Base-by-base conservation (phyloP, 2,113 vertebrate species). In the Ariopsis seemanni region DNA sequence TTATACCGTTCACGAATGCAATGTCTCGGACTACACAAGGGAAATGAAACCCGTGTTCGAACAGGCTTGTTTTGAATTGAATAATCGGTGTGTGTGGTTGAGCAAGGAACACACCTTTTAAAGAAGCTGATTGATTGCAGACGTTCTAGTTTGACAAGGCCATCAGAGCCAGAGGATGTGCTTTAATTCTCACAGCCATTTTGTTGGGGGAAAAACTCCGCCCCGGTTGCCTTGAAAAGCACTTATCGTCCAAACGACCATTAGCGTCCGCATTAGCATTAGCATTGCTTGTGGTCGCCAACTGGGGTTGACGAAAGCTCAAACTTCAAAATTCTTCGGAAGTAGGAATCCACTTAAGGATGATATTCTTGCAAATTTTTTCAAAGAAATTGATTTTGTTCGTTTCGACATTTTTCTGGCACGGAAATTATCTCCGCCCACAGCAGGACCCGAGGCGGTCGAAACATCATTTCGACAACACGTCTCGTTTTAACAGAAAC, bases 101-200 rank as follows among this genome's bases (percentile, higher is more conserved):
- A 57, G 83, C 18, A 11, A 42, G 67, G 17, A 42, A 48, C 1
- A 2, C 6, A 1, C 10, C 27, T 42, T 42, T 74, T 81, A 57
- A 22, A 53, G 77, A 77, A 53, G 75, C 82, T 85, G 89, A 88
- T 75, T 83, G 80, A 83, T 88, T 81, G 82, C 83, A 12, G 83
- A 34, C 30, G 18, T 62, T 74, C 62, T 48, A 65, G 50, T 77
- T 85, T 87, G 90, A 89, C 85, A 89, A 86, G 84, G 82, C 58
- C 85, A 83, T 15, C 86, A 22, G 62, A 42, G 71, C 15, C 50
- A 52, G 8, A 34, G 22, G 53, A 60, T 52, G 50, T 58, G 63
- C 81, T 60, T 72, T 87, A 60, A 20, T 82, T 85, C 11, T 58
- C 65, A 52, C 86, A 75, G 50, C 22, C 84, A 79, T 69, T 34